phyloP scores from a whole-genome alignment of 2,113 vertebrate species.

The Hippoglossus stenolepis region DNA sequence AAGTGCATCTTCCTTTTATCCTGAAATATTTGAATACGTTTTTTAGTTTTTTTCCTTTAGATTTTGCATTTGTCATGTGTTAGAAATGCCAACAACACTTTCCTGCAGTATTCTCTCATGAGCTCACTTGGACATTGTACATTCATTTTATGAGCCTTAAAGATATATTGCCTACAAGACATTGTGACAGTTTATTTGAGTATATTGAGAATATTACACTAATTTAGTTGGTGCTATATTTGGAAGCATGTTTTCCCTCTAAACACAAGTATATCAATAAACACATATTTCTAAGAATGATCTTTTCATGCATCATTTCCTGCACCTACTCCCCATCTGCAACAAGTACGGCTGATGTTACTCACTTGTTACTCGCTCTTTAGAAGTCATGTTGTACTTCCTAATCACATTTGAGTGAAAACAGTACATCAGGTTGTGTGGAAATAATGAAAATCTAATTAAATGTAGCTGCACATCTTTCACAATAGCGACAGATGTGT shows the following conservation, averaged over 20 bases:
- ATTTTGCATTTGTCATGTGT: too few relatives aligned
- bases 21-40: too few relatives aligned
- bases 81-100: too few relatives aligned
- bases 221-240: too few relatives aligned
- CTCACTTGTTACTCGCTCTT: neutral
- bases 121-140: too few relatives aligned
- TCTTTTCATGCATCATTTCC: neutral
- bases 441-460: neutral
- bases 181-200: neutral
- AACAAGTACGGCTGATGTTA: neutral
- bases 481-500: too few relatives aligned
- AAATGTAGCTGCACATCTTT: neutral
- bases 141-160: too few relatives aligned
- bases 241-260: neutral
- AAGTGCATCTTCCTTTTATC: too few relatives aligned
- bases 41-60: too few relatives aligned
- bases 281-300: neutral
- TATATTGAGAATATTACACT: too few relatives aligned
- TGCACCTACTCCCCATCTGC: neutral
- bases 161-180: neutral
- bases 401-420: slow-evolving; percentile 25
- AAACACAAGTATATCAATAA: neutral
- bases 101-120: too few relatives aligned
- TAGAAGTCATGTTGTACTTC: neutral
- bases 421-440: slow-evolving; percentile 6